Percentiles rank a stretch among this genome's conserved stretches.
Conservation (phyloP, 2,113 vertebrate genomes). For the crab-eating macaque (Macaca fascicularis) region DNA sequence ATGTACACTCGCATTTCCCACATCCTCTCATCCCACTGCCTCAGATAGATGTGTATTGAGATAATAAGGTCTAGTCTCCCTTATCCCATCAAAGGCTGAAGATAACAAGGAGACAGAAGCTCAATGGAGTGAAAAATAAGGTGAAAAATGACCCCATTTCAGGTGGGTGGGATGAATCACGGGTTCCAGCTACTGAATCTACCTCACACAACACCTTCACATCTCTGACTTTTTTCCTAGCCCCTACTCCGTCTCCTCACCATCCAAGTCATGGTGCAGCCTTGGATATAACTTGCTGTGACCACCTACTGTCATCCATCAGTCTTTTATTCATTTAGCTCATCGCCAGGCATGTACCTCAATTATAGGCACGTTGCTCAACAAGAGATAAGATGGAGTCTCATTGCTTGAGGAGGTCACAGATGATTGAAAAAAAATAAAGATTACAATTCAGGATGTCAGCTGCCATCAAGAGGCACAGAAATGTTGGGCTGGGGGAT, state of each 20-base stretch:
- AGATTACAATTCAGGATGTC: background rate
- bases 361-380: background rate
- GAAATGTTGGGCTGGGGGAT: background rate
- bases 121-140: constrained; percentile 50
- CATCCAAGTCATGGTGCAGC: too few relatives aligned
- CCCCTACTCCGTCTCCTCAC: background rate
- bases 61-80: constrained; percentile 63
- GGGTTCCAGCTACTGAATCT: constrained; percentile 69
- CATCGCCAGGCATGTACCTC: background rate
- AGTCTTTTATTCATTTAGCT: background rate
- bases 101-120: constrained; percentile 78
- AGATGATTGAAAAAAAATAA: background rate
- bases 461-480: background rate
- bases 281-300: background rate
- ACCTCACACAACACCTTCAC: constrained; percentile 52
- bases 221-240: constrained; percentile 66
- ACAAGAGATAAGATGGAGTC: background rate
- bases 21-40: constrained; percentile 30
- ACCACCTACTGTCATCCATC: background rate
- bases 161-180: constrained; percentile 52
- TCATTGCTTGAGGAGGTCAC: background rate
- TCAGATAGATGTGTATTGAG: constrained; percentile 72
- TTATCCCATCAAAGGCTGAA: constrained; percentile 60
- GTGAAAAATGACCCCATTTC: constrained; percentile 49
- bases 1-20: background rate